Base-by-base conservation (phyloP, 2,888 invertebrate species). In the Germaria angustata region DNA sequence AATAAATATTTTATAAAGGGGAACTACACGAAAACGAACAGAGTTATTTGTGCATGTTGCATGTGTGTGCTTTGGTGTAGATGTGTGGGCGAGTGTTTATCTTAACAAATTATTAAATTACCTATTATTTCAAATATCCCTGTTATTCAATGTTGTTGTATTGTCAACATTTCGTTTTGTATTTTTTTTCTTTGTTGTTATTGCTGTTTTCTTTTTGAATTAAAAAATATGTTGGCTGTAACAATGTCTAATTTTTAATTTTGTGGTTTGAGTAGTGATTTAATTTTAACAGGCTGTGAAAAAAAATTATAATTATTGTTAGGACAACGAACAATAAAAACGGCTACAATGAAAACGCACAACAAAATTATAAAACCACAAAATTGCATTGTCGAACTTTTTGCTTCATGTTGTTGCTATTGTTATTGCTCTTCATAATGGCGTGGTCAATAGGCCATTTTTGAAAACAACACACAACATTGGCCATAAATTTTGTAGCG, bases 181-280 rank as follows among this genome's bases (percentile, higher is more conserved):
- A 41, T 8, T 59, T 51, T 46, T 72, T 36, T 51, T 8, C 1
- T 59, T 28, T 41, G 13, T 4, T 13, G 36, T 17, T 1, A 8
- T 4, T 39, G 20, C 15, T 41, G 11, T 4, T 59, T 28, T 44
- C 13, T 11, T 39, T 51, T 36, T 36, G 61, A 61, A 28, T 9
- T 44, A 61, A 81, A 81, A 81, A 79, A 79, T 81, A 81, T 82
- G 82, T 82, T 82, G 39, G 22, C 59, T 75, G 82, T 76, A 71
- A 79, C 66, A 79, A 79, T 72, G 82, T 79, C 69, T 78, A 78
- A 81, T 81, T 81, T 81, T 66, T 53, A 57, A 59, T 55, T 53
- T 49, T 46, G 44, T 53, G 68, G 77, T 44, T 41, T 22, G 46
- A 15, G 69, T 5, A 66, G 24, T 41, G 78, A 66, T 72, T 77